A percentile compares a stretch with the other conserved stretches of the same genome.
Evolutionary conservation across 2,113 vertebrate species (phyloP).

Genomic region (Mustela lutreola): DNA sequence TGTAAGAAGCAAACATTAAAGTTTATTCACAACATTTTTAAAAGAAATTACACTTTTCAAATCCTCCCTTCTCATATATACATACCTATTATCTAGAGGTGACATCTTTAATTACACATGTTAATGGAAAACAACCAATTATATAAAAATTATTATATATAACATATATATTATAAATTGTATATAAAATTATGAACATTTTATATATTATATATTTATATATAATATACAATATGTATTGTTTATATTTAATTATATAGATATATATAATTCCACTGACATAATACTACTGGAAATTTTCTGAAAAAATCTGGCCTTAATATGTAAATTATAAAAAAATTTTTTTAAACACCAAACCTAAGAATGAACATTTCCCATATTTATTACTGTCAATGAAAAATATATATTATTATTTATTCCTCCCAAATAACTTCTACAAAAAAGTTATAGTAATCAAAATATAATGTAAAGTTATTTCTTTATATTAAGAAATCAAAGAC

Average conservation of each 20-base stretch:
- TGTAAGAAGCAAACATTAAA: not conserved
- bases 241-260: no score
- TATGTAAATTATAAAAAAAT: not conserved
- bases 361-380: not conserved
- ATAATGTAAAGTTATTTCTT: conserved; percentile 23
- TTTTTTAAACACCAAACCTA: not conserved
- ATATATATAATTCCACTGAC: conserved; percentile 42
- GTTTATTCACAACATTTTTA: conserved; percentile 37
- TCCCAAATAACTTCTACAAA: conserved; percentile 41
- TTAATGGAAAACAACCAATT: conserved; percentile 6
- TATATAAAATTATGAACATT: not conserved
- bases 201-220: no score
- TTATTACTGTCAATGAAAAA: conserved; percentile 31
- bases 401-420: not conserved
- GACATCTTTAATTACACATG: conserved; percentile 35
- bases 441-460: conserved; percentile 46
- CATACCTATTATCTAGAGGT: not conserved
- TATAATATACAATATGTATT: no score
- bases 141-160: not conserved
- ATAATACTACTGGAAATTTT: not conserved
- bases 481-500: conserved; percentile 28
- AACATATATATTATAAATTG: no score
- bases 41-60: conserved; percentile 52
- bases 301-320: conserved; percentile 4
- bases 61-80: not conserved